Conservation (phyloP, 2,888 invertebrate species). For the Coenonympha arcania region DNA sequence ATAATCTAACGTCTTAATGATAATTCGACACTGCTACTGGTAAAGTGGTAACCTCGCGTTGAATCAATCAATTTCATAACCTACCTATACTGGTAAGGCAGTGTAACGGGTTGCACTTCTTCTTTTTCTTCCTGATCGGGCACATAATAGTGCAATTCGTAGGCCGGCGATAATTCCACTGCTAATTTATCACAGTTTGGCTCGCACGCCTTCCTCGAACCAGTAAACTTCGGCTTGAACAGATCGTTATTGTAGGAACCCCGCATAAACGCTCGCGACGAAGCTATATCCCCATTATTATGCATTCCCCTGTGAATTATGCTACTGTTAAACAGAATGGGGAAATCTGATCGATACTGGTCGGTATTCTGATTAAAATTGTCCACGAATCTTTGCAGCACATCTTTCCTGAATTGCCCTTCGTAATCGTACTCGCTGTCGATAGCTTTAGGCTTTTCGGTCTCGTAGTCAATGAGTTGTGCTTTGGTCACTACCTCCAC, state of each 20-base stretch:
- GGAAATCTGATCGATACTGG: slow-evolving; percentile 53
- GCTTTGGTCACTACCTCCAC: slow-evolving; percentile 34
- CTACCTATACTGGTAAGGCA: slow-evolving; percentile 32
- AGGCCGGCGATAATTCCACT: slow-evolving; percentile 57
- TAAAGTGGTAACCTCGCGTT: neutral
- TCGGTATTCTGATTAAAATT: slow-evolving; percentile 60
- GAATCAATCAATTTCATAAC: slow-evolving; percentile 6
- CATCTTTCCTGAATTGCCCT: slow-evolving; percentile 46
- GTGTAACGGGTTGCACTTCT: slow-evolving; percentile 31
- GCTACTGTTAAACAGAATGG: slow-evolving; percentile 56
- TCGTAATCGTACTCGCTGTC: slow-evolving; percentile 53
- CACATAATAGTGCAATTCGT: slow-evolving; percentile 64
- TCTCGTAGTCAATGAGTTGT: slow-evolving; percentile 27
- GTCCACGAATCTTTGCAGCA: slow-evolving; percentile 52
- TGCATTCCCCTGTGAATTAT: slow-evolving; percentile 42
- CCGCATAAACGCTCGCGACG: slow-evolving; percentile 50
- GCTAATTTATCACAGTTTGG: slow-evolving; percentile 47
- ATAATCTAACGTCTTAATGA: slow-evolving; percentile 8
- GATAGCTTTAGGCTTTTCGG: slow-evolving; percentile 26
- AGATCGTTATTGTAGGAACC: slow-evolving; percentile 9
- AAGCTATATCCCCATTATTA: slow-evolving; percentile 36
- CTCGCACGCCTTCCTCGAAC: slow-evolving; percentile 34
- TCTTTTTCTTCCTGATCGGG: slow-evolving; percentile 60
- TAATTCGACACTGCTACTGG: slow-evolving; percentile 1
- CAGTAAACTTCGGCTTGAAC: neutral